These are phyloP conservation scores for Plodia interpunctella DNA, from an alignment of 1,140 invertebrate species.

Conservation along the genomic window DNA sequence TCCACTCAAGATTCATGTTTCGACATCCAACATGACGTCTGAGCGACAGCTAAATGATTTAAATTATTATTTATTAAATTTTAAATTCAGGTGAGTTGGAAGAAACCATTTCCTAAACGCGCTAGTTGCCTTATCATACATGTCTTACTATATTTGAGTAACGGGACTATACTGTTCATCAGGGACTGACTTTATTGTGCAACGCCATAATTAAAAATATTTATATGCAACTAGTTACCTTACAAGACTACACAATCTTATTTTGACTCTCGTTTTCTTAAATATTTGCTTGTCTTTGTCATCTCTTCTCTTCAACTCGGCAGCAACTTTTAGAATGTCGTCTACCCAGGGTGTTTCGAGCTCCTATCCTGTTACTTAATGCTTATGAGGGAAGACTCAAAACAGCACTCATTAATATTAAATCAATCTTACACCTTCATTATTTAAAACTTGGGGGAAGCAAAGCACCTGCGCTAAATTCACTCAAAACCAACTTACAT, in stretches of 20 bases:
- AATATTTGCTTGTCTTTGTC: not conserved
- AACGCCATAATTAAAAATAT: no score
- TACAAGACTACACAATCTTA: no score
- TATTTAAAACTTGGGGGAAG: constrained; percentile 22
- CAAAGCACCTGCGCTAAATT: constrained; percentile 41
- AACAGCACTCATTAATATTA: not conserved
- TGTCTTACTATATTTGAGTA: no score
- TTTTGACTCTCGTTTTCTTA: not conserved
- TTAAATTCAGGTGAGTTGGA: constrained; percentile 21
- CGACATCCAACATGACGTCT: constrained; percentile 45
- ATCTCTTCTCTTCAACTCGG: no score
- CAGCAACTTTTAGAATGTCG: no score
- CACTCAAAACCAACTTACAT: constrained; percentile 13
- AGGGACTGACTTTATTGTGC: no score
- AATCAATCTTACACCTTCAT: constrained; percentile 24
- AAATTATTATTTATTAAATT: constrained; percentile 53
- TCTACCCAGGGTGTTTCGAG: no score
- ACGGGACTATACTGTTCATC: no score
- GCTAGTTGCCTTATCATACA: no score
- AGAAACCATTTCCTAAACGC: not conserved
- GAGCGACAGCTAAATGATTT: constrained; percentile 51
- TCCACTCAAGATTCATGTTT: constrained; percentile 44
- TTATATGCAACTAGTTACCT: no score
- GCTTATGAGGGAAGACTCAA: not conserved
- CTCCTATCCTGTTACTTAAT: not conserved